Evolutionary conservation across 2,888 invertebrate genomes (phyloP).

Genomic region (Callimorpha dominula): DNA sequence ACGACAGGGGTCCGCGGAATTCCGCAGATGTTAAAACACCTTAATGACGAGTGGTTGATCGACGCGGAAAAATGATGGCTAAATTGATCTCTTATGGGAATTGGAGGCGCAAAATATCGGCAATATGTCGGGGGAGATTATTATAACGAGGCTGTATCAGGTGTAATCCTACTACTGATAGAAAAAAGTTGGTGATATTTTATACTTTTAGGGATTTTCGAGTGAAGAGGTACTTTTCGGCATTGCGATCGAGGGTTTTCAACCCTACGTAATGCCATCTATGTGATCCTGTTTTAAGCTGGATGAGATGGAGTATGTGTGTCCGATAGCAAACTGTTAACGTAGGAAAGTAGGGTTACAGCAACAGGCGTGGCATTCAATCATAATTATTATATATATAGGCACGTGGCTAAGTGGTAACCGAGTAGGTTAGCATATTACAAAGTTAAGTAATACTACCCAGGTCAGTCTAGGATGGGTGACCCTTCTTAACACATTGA

Average conservation of each 20-base stretch:
- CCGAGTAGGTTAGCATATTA: no score
- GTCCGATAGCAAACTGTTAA: no score
- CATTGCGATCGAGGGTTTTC: not conserved
- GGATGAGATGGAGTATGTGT: no score
- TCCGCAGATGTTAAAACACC: constrained; percentile 45
- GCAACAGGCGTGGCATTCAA: no score
- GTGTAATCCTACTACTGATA: not conserved
- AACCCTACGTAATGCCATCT: not conserved
- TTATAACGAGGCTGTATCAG: constrained; percentile 10
- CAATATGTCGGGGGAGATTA: constrained; percentile 19
- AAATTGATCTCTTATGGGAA: constrained; percentile 44
- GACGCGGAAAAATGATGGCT: constrained; percentile 44
- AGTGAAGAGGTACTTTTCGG: not conserved
- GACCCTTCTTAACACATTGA: no score
- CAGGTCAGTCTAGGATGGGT: no score
- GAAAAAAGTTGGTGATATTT: not conserved
- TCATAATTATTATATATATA: no score
- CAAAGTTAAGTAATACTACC: no score
- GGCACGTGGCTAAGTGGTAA: no score
- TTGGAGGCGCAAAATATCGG: constrained; percentile 24
- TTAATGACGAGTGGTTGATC: constrained; percentile 44
- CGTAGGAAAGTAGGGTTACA: no score
- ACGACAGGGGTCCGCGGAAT: constrained; percentile 41
- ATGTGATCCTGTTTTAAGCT: no score
- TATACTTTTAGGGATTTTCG: not conserved